A percentile compares a stretch with the other conserved stretches of the same genome.
Conservation (phyloP, 2,888 invertebrate species). For the Rhagium mordax region DNA sequence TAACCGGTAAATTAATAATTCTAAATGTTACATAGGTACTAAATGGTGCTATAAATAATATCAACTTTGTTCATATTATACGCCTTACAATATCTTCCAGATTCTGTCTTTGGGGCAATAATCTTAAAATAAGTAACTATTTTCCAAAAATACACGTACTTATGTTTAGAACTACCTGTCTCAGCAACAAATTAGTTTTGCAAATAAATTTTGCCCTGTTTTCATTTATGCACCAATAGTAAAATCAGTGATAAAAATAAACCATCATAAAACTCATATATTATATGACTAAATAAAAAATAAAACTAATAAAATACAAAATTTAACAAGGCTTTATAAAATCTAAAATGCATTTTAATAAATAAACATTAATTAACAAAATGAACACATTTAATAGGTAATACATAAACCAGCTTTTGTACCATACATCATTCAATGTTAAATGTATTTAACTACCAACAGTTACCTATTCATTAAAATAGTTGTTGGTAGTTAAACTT, state of each 20-base stretch:
- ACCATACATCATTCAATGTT: background rate
- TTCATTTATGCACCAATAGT: conserved; percentile 20
- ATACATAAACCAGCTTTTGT: background rate
- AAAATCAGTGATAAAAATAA: conserved; percentile 20
- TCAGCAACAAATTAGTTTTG: too few species aligned
- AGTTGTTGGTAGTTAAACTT: background rate
- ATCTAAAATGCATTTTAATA: background rate
- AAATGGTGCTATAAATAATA: too few species aligned
- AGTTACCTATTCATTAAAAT: background rate
- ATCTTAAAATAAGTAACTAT: too few species aligned
- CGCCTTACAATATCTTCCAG: too few species aligned
- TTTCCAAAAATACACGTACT: too few species aligned
- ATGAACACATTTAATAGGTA: background rate
- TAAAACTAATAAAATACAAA: background rate
- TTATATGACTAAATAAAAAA: conserved; percentile 2
- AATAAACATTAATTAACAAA: background rate
- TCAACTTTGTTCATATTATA: too few species aligned
- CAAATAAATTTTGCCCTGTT: too few species aligned
- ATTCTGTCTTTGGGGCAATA: too few species aligned
- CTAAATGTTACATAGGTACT: too few species aligned
- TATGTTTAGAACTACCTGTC: too few species aligned
- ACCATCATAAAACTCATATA: conserved; percentile 29
- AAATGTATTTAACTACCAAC: conserved; percentile 4
- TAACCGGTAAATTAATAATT: too few species aligned
- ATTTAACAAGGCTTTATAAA: background rate